phyloP scores from a whole-genome alignment of 2,113 vertebrate species.

The Channa argus region DNA sequence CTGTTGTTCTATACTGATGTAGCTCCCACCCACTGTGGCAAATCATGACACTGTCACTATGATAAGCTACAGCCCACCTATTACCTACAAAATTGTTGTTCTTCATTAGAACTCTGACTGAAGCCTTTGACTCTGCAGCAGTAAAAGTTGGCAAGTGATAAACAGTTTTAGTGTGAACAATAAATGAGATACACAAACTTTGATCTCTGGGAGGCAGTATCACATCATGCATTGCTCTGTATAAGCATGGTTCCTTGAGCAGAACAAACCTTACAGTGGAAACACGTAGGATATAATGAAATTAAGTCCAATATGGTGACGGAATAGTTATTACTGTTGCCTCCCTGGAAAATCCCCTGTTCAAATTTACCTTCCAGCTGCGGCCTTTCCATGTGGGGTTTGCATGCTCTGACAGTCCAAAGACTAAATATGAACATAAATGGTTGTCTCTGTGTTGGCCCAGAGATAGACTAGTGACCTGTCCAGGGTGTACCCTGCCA shows the following conservation, averaged over 20 bases:
- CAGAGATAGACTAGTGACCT: no score
- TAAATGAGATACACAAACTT: background rate
- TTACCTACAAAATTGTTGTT: background rate
- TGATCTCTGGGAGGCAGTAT: slow-evolving; percentile 59
- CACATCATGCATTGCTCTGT: slow-evolving; percentile 20
- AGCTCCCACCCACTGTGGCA: background rate
- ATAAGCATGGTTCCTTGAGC: background rate
- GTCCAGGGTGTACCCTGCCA: no score
- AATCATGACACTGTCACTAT: background rate
- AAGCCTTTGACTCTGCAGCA: background rate
- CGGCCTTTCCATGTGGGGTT: no score
- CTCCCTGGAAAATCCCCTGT: no score
- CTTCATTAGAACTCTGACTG: background rate
- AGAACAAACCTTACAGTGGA: background rate
- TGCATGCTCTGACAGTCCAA: no score
- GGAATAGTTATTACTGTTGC: background rate
- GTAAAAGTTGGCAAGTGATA: background rate
- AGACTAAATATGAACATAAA: no score
- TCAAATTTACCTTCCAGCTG: no score
- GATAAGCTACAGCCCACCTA: background rate
- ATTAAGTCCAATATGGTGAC: background rate
- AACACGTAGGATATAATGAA: background rate
- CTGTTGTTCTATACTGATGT: background rate
- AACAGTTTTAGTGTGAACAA: background rate
- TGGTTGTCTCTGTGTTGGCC: no score